Conservation (phyloP, 2,797 vertebrate genomes). For the Parotocinclus haroldoi region DNA sequence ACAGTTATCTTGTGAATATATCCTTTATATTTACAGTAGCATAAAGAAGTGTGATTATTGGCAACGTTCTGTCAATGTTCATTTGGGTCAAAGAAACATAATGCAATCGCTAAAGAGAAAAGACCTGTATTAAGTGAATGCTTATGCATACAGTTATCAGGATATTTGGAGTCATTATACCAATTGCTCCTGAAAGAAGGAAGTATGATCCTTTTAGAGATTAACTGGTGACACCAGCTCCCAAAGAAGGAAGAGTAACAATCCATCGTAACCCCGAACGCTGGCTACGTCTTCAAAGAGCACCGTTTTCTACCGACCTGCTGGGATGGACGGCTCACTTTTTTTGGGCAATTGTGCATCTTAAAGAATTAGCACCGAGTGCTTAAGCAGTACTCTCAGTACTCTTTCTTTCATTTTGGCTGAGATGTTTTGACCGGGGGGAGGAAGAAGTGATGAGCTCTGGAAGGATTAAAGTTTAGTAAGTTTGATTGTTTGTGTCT, state of each 20-base stretch:
- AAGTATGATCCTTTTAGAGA: no score
- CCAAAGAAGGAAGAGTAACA: conserved; percentile 9
- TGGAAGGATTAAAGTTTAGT: conserved; percentile 74
- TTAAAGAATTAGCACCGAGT: conserved; percentile 5
- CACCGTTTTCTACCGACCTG: conserved; percentile 9
- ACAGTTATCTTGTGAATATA: no score
- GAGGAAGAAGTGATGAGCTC: conserved; percentile 62
- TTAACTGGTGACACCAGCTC: background rate
- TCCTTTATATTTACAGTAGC: no score
- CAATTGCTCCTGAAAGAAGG: no score
- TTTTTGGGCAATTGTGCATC: conserved; percentile 2
- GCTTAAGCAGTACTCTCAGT: conserved; percentile 49
- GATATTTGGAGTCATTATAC: no score
- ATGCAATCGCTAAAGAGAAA: no score
- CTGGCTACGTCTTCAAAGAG: background rate
- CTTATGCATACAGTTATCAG: no score
- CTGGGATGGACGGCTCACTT: conserved; percentile 8
- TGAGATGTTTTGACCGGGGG: conserved; percentile 25
- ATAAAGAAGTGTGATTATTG: no score
- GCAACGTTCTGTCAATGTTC: no score
- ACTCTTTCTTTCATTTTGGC: conserved; percentile 35
- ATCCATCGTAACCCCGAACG: conserved; percentile 6
- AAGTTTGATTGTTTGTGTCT: conserved; percentile 72
- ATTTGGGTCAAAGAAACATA: no score
- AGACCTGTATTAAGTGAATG: no score